A percentile compares a stretch with the other conserved stretches of the same genome.
These are phyloP conservation scores for Otocyon megalotis DNA, from an alignment of 2,113 vertebrate species.

Conservation along the genomic window DNA sequence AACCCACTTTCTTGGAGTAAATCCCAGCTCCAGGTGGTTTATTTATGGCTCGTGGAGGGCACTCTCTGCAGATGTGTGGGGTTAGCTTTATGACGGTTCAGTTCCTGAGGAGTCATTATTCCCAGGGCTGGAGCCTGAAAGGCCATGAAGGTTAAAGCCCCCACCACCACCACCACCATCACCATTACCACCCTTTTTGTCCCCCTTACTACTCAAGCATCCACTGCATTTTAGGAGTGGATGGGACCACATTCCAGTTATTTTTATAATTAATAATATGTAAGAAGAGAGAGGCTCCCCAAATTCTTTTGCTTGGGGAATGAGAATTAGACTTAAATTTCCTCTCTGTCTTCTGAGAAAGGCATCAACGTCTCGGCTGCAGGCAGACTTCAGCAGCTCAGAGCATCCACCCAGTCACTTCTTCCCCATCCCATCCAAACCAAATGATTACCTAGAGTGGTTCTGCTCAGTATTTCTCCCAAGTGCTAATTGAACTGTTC, in stretches of 20 bases:
- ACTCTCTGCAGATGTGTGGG: background rate
- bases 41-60: background rate
- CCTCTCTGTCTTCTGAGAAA: background rate
- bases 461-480: constrained; percentile 1
- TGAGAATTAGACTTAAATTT: background rate
- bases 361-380: background rate
- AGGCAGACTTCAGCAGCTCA: background rate
- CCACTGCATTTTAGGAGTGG: background rate
- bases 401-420: background rate
- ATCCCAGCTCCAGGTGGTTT: background rate
- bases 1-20: background rate
- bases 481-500: background rate
- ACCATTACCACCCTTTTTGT: background rate
- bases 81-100: background rate
- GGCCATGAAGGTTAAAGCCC: background rate
- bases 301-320: constrained; percentile 5
- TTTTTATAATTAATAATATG: constrained; percentile 12
- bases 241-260: background rate
- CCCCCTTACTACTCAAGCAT: background rate
- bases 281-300: background rate
- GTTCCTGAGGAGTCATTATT: background rate
- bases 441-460: background rate
- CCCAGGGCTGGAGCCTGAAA: background rate
- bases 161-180: background rate
- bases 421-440: background rate